Percentiles rank a stretch among this genome's conserved stretches.
These are phyloP conservation scores for Periplaneta americana DNA, from an alignment of 1,140 invertebrate species.

Conservation along the genomic window DNA sequence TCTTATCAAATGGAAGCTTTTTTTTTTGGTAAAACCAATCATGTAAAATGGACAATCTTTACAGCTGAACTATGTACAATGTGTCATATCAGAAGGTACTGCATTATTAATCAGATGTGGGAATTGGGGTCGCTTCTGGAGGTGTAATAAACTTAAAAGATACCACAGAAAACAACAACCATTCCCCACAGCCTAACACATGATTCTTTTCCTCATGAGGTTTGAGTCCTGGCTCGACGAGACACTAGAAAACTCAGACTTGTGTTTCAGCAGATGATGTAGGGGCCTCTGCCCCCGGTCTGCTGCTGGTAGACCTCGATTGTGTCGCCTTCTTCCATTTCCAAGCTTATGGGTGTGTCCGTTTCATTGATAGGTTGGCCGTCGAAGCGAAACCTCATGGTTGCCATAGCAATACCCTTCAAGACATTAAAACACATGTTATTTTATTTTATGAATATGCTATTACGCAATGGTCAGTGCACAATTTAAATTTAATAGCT, in stretches of 20 bases:
- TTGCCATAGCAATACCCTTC: conserved; percentile 77
- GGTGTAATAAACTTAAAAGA: background rate
- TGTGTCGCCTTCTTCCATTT: conserved; percentile 94
- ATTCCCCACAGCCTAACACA: background rate
- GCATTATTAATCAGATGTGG: background rate
- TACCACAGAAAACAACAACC: background rate
- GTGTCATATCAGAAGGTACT: background rate
- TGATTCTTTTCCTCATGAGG: background rate
- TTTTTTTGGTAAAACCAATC: too few relatives aligned
- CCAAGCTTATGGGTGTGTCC: conserved; percentile 81
- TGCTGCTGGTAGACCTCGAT: conserved; percentile 96
- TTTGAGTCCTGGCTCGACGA: background rate
- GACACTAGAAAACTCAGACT: background rate
- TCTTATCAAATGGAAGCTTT: too few relatives aligned
- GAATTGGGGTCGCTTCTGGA: background rate
- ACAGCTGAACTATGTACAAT: background rate
- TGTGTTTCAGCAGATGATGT: background rate
- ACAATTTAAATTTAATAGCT: too few relatives aligned
- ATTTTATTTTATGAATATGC: too few relatives aligned
- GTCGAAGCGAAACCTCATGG: conserved; percentile 89
- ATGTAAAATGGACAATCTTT: too few relatives aligned
- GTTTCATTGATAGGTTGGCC: conserved; percentile 91
- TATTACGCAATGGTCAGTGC: too few relatives aligned
- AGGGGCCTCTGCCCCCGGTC: conserved; percentile 59
- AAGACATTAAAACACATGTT: too few relatives aligned